phyloP scores from a whole-genome alignment of 2,888 invertebrate genomes.

The Ceramica pisi region DNA sequence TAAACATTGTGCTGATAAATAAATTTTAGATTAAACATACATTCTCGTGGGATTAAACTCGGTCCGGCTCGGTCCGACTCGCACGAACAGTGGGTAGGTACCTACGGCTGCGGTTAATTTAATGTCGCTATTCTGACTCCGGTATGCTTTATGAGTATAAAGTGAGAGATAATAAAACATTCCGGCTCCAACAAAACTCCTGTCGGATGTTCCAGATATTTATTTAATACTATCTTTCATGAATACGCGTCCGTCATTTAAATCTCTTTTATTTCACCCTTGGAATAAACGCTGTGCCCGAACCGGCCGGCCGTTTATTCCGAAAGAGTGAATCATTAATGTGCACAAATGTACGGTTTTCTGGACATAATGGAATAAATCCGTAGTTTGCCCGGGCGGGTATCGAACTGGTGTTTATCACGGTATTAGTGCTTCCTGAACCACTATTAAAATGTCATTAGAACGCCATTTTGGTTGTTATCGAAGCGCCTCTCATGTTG shows the following conservation, averaged over 20 bases:
- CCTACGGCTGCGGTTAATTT: slow-evolving; percentile 66
- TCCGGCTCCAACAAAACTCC: slow-evolving; percentile 51
- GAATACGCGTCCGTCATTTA: slow-evolving; percentile 60
- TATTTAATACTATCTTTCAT: slow-evolving; percentile 68
- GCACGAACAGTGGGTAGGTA: slow-evolving; percentile 63
- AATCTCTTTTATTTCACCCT: slow-evolving; percentile 67
- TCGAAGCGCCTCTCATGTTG: slow-evolving; percentile 64
- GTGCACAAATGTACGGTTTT: slow-evolving; percentile 44
- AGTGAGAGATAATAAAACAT: slow-evolving; percentile 72
- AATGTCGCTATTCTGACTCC: slow-evolving; percentile 65
- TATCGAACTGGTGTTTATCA: slow-evolving; percentile 66
- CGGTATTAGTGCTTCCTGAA: slow-evolving; percentile 70
- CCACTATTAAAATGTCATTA: slow-evolving; percentile 82
- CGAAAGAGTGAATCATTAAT: slow-evolving; percentile 54
- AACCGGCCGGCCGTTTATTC: slow-evolving; percentile 49
- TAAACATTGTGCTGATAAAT: slow-evolving; percentile 39
- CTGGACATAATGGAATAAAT: slow-evolving; percentile 53
- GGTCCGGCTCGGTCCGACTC: slow-evolving; percentile 28
- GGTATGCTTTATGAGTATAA: slow-evolving; percentile 65
- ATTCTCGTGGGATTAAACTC: slow-evolving; percentile 64
- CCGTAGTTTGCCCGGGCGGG: slow-evolving; percentile 39
- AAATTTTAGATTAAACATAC: slow-evolving; percentile 63
- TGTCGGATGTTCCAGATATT: slow-evolving; percentile 67
- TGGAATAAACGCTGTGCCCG: slow-evolving; percentile 60
- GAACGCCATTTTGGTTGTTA: slow-evolving; percentile 75